Percentiles rank a stretch among this genome's conserved stretches.
Evolutionary conservation across 37 sponge, comb jelly and placozoan species (phyloP).

Genomic region (Haliclona indistincta): DNA sequence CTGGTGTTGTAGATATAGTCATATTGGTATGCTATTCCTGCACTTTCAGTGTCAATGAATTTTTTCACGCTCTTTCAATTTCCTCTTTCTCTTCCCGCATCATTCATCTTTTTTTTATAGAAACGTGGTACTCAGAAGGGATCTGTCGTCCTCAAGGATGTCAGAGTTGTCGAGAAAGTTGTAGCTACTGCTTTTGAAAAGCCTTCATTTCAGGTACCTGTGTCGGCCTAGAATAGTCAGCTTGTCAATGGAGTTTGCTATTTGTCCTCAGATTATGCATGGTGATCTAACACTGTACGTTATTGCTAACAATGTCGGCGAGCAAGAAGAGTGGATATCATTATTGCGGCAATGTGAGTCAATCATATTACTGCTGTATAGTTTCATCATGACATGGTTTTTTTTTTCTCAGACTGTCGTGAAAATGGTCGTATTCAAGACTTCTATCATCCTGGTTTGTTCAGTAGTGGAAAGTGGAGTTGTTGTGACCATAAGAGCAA

Average conservation of each 20-base stretch:
- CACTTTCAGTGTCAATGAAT: neutral
- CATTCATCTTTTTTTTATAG: conserved; percentile 33
- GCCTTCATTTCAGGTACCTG: conserved; percentile 74
- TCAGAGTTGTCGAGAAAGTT: conserved; percentile 75
- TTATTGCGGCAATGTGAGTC: conserved; percentile 61
- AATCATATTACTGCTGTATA: neutral
- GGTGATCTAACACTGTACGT: conserved; percentile 83
- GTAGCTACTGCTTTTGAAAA: conserved; percentile 72
- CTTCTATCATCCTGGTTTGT: conserved; percentile 71
- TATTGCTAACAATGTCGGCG: conserved; percentile 42
- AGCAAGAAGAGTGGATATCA: conserved; percentile 74
- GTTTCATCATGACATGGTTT: too few species aligned
- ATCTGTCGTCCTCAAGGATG: conserved; percentile 47
- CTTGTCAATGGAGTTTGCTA: neutral
- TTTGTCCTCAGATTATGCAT: conserved; percentile 48
- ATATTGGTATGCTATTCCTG: too few species aligned
- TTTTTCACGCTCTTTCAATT: neutral
- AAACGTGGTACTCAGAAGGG: conserved; percentile 76
- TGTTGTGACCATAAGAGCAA: conserved; percentile 77
- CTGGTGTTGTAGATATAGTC: too few species aligned
- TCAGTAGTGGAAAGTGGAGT: conserved; percentile 68
- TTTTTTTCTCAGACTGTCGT: conserved; percentile 42
- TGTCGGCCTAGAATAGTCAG: neutral
- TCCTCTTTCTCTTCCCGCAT: neutral
- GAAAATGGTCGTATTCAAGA: conserved; percentile 40